Base-by-base conservation (phyloP, 2,113 vertebrate genomes). In the Falco punctatus region DNA sequence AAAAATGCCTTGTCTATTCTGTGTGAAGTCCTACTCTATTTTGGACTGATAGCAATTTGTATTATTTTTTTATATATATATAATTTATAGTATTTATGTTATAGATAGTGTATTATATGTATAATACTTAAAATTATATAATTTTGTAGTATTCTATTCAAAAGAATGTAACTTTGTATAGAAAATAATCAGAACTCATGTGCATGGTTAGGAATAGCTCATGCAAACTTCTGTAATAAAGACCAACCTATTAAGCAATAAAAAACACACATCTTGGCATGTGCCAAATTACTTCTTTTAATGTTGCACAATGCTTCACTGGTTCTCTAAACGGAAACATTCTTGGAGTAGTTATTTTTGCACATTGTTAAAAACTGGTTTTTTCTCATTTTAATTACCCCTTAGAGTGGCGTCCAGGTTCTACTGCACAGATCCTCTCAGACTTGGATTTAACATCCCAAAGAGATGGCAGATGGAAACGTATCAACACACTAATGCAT, bases 371-470 rank as follows among this genome's bases (percentile, higher is more conserved):
- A 88, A 96, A 92, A 26, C 46, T 87, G 26, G 4, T 6, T 94
- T 93, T 90, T 92, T 95, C 61, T 97, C 57, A 18, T 84, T 96
- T 86, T 75, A 66, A 94, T 96, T 94, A 77, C 28, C 75, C 83
- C 54, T 49, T 97, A 99, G 99, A 99, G 97, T 99, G 99, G 99
- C 99, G 99, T 58, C 99, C 99, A 5, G 99, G 99, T 57, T 99
- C 99, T 92, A 99, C 99, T 2, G 99, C 99, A 80, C 99, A 99
- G 98, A 99, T 99, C 94, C 97, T 99, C 93, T 99, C 99, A 3
- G 99, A 99, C 96, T 98, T 99, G 97, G 99, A 99, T 97, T 97
- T 99, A 97, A 99, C 99, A 20, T 99, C 99, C 19, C 99, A 99
- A 97, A 99, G 98, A 90, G 99, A 99, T n/a, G 99, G 99, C 97